Base-by-base conservation (phyloP, 1,140 invertebrate species). In the Drosophila burlai region DNA sequence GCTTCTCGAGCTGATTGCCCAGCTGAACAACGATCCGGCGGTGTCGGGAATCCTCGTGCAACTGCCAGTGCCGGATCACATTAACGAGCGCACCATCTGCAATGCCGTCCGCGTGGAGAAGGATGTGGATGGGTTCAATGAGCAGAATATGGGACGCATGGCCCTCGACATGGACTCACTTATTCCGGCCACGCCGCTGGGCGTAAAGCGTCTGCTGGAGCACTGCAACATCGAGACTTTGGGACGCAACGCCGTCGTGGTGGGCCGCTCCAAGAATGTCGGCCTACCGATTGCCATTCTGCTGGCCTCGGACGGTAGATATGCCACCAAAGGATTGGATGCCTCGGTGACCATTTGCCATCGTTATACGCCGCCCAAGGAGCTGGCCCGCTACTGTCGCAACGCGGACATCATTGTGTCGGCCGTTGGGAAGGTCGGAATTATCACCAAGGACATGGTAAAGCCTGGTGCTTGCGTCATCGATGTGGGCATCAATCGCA, bases 71-170 rank as follows among this genome's bases (percentile, higher is more conserved):
- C 97, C 97, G 1, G 92, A 94, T 4, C 95, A 96, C 68, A 96
- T 98, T 15, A 94, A 95, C 77, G 97, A 97, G 87, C 94, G 95
- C 81, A 95, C 93, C 81, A 94, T 98, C 4, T 97, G 97, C 89
- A 97, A 98, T 94, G 94, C 96, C 7, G 95, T 99, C 1, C 91
- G 94, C 42, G 96, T 96, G 1, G 93, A 94, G 1, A 99, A 99
- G 93, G 98, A 99, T 95, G 97, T 99, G 1, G 98, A 98, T 94
- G 98, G 98, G 34, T 98, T 98, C 81, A 96, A 97, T 92, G 95
- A 95, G 62, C 93, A 94, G n/a, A 98, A 97, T 93, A 94, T 97
- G 55, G 97, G 97, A 38, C 95, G 95, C 73, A 93, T 98, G 26
- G 95, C 95, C 75, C 91, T 96, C 18, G 97, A 97, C 91, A 95